A percentile compares a stretch with the other conserved stretches of the same genome.
Conservation (phyloP, 2,113 vertebrate species). For the Limnothrissa miodon region DNA sequence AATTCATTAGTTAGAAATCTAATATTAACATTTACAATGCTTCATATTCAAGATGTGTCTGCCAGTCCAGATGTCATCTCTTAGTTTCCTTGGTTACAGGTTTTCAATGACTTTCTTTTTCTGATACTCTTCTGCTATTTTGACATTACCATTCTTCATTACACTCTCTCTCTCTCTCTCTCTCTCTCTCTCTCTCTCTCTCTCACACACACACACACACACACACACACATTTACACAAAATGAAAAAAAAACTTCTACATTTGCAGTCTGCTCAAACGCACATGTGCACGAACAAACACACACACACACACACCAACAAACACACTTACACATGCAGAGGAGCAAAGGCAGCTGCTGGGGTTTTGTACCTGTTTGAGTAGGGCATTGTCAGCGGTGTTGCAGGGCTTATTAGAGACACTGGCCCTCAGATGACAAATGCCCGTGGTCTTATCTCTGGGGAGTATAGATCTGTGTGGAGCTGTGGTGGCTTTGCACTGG, state of each 20-base stretch:
- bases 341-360: slow-evolving; percentile 16
- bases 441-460: slow-evolving; percentile 52
- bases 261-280: background rate
- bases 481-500: slow-evolving; percentile 15
- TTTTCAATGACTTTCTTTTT: background rate
- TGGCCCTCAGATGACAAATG: slow-evolving; percentile 56
- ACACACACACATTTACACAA: no score
- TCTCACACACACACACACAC: no score
- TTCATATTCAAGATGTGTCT: background rate
- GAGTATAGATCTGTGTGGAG: slow-evolving; percentile 55
- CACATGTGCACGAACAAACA: background rate
- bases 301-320: slow-evolving; percentile 7
- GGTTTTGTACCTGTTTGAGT: slow-evolving; percentile 28
- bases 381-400: slow-evolving; percentile 32
- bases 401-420: slow-evolving; percentile 50
- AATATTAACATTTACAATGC: slow-evolving; percentile 12
- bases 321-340: background rate
- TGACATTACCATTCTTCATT: background rate
- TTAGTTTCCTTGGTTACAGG: slow-evolving; percentile 10
- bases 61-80: background rate
- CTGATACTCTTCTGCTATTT: background rate
- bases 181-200: no score
- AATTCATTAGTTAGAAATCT: background rate
- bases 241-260: no score
- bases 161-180: no score